These are phyloP conservation scores for Tetranychus cinnabarinus DNA, from an alignment of 1,140 invertebrate genomes.

Conservation along the genomic window DNA sequence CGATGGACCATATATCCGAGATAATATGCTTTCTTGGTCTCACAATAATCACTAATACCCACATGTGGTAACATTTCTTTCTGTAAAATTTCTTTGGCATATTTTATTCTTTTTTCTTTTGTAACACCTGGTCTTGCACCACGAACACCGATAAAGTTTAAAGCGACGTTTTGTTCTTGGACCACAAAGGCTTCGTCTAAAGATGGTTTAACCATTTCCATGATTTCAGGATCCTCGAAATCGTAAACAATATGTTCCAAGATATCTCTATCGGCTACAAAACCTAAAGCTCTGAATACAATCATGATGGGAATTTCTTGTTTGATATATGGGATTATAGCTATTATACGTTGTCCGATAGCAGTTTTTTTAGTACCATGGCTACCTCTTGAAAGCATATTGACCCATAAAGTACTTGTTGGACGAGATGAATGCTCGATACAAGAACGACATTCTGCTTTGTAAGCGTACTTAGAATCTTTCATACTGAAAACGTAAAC, in stretches of 20 bases:
- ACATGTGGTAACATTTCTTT: constrained; percentile 99
- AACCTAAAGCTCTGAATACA: constrained; percentile 81
- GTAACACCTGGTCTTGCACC: constrained; percentile 91
- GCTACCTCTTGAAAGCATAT: constrained; percentile 93
- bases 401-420: constrained; percentile 91
- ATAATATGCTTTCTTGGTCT: constrained; percentile 97
- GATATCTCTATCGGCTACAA: constrained; percentile 95
- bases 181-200: constrained; percentile 98
- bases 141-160: constrained; percentile 91
- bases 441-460: constrained; percentile 83
- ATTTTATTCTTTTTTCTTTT: constrained; percentile 94
- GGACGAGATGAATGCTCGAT: constrained; percentile 77
- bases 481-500: constrained; percentile 99
- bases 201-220: constrained; percentile 98
- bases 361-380: constrained; percentile 85
- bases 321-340: constrained; percentile 92
- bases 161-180: constrained; percentile 91
- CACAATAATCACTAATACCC: constrained; percentile 93
- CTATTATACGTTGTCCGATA: constrained; percentile 91
- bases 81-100: constrained; percentile 93
- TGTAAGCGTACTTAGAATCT: constrained; percentile 77
- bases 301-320: constrained; percentile 99
- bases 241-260: constrained; percentile 97
- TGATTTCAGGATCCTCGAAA: constrained; percentile 98
- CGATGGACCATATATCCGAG: constrained; percentile 96